These are phyloP conservation scores for Terebella lapidaria DNA, from an alignment of 2,888 invertebrate genomes.

Conservation along the genomic window DNA sequence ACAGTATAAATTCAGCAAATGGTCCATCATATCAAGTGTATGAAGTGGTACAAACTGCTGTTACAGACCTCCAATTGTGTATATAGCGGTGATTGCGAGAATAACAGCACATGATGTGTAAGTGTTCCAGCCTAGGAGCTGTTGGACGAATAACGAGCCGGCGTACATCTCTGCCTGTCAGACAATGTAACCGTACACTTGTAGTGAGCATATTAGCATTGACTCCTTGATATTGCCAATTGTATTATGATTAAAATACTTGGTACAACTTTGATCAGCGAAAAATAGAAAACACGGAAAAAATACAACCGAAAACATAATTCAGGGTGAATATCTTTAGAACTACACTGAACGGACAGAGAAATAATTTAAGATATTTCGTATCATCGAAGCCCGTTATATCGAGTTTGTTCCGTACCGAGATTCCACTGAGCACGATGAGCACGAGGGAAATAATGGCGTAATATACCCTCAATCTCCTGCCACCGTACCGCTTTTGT, in stretches of 20 bases:
- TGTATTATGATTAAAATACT: background rate
- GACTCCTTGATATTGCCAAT: background rate
- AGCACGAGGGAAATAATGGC: conserved; percentile 20
- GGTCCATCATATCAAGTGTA: too few species aligned
- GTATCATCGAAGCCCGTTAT: too few species aligned
- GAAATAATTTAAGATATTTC: too few species aligned
- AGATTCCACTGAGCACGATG: conserved; percentile 23
- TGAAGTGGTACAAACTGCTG: too few species aligned
- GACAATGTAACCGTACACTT: conserved; percentile 3
- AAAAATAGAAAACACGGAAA: too few species aligned
- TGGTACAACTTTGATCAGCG: too few species aligned
- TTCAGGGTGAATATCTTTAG: too few species aligned
- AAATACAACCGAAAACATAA: too few species aligned
- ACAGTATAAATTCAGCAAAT: too few species aligned
- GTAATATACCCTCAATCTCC: conserved; percentile 21
- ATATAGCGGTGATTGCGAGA: conserved; percentile 52
- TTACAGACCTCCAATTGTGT: conserved; percentile 50
- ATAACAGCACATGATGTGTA: conserved; percentile 30
- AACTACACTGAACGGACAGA: too few species aligned
- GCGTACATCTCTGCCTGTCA: conserved; percentile 25
- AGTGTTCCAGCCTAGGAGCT: conserved; percentile 24
- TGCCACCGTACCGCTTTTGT: conserved; percentile 23
- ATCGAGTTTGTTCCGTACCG: too few species aligned
- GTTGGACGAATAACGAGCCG: conserved; percentile 22
- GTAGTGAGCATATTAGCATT: background rate